Evolutionary conservation across 2,797 vertebrate genomes (phyloP), one percentile per base, ranked within the genome.

Genomic region (Sylvilagus floridanus): DNA sequence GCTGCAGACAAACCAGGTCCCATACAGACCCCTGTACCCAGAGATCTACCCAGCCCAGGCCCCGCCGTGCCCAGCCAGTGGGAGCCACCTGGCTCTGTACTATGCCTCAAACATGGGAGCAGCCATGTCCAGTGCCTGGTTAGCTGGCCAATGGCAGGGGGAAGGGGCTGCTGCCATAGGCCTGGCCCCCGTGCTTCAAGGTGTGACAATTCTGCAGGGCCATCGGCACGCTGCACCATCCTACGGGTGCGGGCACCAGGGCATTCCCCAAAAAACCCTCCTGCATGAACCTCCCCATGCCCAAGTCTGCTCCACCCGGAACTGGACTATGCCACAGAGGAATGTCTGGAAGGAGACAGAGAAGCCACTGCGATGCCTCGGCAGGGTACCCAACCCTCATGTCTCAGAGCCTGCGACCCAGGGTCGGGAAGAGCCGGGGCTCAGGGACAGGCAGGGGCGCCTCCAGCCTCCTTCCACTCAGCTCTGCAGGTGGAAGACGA

Each of bases 241-340:
- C 50, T 57, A 57, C 11, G 52, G 52, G 32, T 30, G 37, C 28
- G n/a, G 30, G n/a, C 12, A 21, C 22, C 26, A 82, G 30, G 22
- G 22, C 24, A 71, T 0, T 1, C 22, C 5, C 22, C 9, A 4
- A 32, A 57, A 73, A 28, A 30, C 28, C 63, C 28, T 13, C 62
- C 37, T 11, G 24, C n/a, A n/a, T 16, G 22, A 35, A 9, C 35
- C 9, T 17, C 26, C 19, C 35, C 19, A 42, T 21, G 63, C 24
- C 50, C 16, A 11, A 50, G 37, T n/a, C 62, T 35, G 3, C 17
- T 42, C 28, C 79, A 42, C 66, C 28, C 35, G 37, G 54, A n/a
- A 30, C 7, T 0, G 0, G 26, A n/a, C 21, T 69, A 30, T 66
- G 72, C 7, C n/a, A 6, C 13, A 30, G 35, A 14, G 26, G 8